These are phyloP conservation scores for Apis dorsata DNA, from an alignment of 1,140 invertebrate species.

Conservation along the genomic window DNA sequence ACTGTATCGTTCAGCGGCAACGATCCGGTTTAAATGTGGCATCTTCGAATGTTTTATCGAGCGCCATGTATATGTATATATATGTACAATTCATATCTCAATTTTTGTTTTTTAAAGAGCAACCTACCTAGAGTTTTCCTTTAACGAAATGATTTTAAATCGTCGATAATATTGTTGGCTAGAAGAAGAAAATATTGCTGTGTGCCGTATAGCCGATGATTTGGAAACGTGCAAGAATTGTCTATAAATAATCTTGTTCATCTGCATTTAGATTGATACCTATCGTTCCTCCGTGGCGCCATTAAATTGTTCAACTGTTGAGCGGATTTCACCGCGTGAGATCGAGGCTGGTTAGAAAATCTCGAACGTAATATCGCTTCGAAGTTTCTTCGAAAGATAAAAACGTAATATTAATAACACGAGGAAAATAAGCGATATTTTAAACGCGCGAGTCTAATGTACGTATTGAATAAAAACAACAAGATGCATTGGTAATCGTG, in stretches of 20 bases:
- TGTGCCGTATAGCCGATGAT: neutral
- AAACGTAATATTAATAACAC: conserved; percentile 4
- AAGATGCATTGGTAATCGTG: neutral
- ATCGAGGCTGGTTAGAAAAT: neutral
- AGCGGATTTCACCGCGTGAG: neutral
- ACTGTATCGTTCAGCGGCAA: conserved; percentile 14
- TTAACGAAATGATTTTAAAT: neutral
- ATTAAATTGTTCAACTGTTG: conserved; percentile 19
- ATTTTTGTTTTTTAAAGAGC: neutral
- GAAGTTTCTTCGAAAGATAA: neutral
- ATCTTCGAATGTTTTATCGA: conserved; percentile 17
- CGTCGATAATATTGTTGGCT: neutral
- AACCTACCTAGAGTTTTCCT: neutral
- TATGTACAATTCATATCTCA: neutral
- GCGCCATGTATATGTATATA: neutral
- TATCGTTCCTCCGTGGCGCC: neutral
- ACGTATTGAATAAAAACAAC: too few species aligned
- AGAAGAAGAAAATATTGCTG: neutral
- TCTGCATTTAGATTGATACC: conserved; percentile 36
- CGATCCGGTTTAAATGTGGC: conserved; percentile 23
- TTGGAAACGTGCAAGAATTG: neutral
- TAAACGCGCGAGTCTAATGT: too few species aligned
- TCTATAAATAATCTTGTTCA: conserved; percentile 28
- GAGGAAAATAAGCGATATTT: neutral
- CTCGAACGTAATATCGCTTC: neutral